These are phyloP conservation scores for Ericerus pela DNA, from an alignment of 1,140 invertebrate species.

Conservation along the genomic window DNA sequence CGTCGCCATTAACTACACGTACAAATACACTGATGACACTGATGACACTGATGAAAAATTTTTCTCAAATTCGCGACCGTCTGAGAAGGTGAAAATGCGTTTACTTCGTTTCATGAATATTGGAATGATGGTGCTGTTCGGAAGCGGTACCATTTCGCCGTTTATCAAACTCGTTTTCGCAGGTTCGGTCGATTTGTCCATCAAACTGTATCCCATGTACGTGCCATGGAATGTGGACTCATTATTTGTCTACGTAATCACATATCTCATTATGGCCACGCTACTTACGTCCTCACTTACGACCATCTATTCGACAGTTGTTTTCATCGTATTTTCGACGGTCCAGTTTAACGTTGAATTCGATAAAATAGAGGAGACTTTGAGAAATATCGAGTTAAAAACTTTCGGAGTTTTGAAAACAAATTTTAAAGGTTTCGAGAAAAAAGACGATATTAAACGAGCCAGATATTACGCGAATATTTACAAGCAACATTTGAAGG, in stretches of 20 bases:
- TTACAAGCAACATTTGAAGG: neutral
- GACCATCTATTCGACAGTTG: neutral
- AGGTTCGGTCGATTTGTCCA: neutral
- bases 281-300: neutral
- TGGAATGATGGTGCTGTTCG: too few relatives aligned
- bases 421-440: neutral
- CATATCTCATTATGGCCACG: neutral
- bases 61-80: too few relatives aligned
- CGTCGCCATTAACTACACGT: too few relatives aligned
- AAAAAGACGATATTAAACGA: neutral
- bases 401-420: neutral
- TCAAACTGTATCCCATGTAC: neutral
- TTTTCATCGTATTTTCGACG: neutral
- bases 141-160: neutral
- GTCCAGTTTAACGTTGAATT: neutral
- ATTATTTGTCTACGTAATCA: neutral
- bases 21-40: too few relatives aligned
- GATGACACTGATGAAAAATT: too few relatives aligned
- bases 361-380: neutral
- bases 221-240: neutral
- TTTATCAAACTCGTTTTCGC: neutral
- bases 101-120: too few relatives aligned
- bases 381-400: neutral
- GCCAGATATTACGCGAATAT: neutral
- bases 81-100: too few relatives aligned